Percentiles rank a stretch among this genome's conserved stretches.
Conservation (phyloP, 2,888 invertebrate species). For the Prosapia bicincta region DNA sequence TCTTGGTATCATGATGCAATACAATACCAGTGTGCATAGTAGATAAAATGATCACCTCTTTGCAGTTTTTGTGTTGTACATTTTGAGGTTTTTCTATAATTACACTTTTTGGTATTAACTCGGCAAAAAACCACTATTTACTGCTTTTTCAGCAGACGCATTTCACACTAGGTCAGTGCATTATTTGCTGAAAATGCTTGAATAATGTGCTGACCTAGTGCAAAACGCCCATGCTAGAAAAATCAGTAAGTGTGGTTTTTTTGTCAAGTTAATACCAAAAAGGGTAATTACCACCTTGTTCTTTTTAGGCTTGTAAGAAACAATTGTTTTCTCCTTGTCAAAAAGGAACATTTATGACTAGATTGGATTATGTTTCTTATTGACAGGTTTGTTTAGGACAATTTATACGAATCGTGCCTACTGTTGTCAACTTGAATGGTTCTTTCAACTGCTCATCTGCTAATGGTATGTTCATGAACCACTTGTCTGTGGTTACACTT, state of each 20-base stretch:
- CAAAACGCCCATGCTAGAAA: no score
- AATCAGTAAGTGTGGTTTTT: no score
- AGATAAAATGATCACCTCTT: conserved; percentile 4
- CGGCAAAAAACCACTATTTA: no score
- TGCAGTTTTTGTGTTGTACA: no score
- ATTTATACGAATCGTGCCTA: neutral
- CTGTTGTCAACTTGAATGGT: neutral
- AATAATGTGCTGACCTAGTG: no score
- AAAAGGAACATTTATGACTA: conserved; percentile 3
- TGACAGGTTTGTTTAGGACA: neutral
- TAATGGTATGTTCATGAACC: conserved; percentile 5
- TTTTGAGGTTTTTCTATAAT: no score
- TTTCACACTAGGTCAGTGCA: no score
- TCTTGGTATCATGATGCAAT: no score
- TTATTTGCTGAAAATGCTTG: no score
- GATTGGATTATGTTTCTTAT: neutral
- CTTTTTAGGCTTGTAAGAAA: conserved; percentile 10
- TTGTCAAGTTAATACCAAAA: no score
- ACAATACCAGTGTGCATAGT: neutral
- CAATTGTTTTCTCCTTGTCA: conserved; percentile 10
- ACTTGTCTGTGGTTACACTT: conserved; percentile 13
- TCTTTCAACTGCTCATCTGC: conserved; percentile 16
- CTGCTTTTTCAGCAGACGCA: no score
- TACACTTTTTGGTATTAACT: no score
- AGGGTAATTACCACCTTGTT: conserved; percentile 14